Base-by-base conservation (phyloP, 2,888 invertebrate genomes). In the Carcina quercana region DNA sequence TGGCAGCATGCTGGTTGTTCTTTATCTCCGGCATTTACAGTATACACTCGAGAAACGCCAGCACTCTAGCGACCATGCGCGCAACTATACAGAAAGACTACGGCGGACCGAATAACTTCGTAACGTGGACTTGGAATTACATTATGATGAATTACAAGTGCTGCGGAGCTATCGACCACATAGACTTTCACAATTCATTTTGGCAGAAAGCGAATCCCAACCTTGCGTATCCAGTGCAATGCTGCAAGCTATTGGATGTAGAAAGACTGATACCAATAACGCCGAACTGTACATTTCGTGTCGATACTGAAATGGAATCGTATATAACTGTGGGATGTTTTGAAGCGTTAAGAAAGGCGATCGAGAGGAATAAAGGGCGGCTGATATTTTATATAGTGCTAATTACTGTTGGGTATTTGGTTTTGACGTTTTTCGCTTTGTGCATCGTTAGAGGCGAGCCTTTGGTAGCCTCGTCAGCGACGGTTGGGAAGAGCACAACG, bases 121-220 rank as follows among this genome's bases (percentile, higher is more conserved):
- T 78, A 3, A 72, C 75, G 0, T 50, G 54, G 27, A 11, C 72
- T 1, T 76, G 69, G 71, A 50, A 82, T 19, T 59, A 74, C 30
- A 26, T 75, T 2, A 83, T 83, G 82, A 36, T 71, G 3, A 60
- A 65, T 3, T 62, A 72, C 25, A 54, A 78, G 37, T 84, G 83
- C 40, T 84, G 83, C 30, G 83, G 83, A 0, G 70, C 61, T 0
- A 47, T 59, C 0, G 50, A 48, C 13, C 74, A 61, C 30, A 52
- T 37, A 30, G 82, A 84, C 34, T 84, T 83, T 30, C 32, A 45
- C 1, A 37, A 53, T 3, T 65, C 76, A 0, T 42, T 57, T 10
- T 83, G 82, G 82, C 61, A 60, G 25, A 62, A 47, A 30, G 17
- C 30, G 0, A 65, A 72, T 35, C 34, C 47, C 2, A 51, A 58